Evolutionary conservation across 1,140 invertebrate species (phyloP), one percentile per base, ranked within the genome.

Genomic region (Drosophila sechellia): DNA sequence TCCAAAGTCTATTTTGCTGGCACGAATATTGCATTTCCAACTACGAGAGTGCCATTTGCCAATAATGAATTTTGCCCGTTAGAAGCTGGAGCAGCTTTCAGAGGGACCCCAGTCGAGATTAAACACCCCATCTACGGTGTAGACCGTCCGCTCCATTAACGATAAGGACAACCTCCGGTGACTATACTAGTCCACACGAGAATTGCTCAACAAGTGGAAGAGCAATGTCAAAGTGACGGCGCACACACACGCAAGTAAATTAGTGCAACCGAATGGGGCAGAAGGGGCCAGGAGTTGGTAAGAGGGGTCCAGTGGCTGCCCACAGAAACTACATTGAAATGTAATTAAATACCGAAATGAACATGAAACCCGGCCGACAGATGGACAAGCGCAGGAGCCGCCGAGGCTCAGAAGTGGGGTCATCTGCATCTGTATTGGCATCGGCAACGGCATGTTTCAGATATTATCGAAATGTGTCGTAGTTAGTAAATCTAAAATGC

Each of bases 261-360:
- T 83, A 87, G 59, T 58, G 56, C 75, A 81, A 54, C 68, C 69
- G 31, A 57, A 48, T 57, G 39, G 20, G 20, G 20, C 48, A 50
- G 27, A 34, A 59, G 45, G 39, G 45, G 48, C 27, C 20, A 20
- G 39, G 17, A 31, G 11, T 15, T 40, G 22, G 43, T 4, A n/a
- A 17, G 25, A 17, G 57, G 25, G 43, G n/a, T 5, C 35, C 17
- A 46, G 58, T 34, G 42, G 50, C 43, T 70, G 22, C 40, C 74
- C 76, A 77, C 68, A 66, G 68, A 58, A 71, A 80, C 84, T 84
- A 84, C 80, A 87, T 87, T 87, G 84, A 87, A 89, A 87, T 87
- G 79, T 84, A 87, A 87, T 87, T 87, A 87, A 87, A 87, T 89
- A 77, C 83, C 58, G 54, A 86, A 85, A 79, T 83, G 70, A 79